Base-by-base conservation (phyloP, 1,140 invertebrate genomes). In the Phocides pigmalion region DNA sequence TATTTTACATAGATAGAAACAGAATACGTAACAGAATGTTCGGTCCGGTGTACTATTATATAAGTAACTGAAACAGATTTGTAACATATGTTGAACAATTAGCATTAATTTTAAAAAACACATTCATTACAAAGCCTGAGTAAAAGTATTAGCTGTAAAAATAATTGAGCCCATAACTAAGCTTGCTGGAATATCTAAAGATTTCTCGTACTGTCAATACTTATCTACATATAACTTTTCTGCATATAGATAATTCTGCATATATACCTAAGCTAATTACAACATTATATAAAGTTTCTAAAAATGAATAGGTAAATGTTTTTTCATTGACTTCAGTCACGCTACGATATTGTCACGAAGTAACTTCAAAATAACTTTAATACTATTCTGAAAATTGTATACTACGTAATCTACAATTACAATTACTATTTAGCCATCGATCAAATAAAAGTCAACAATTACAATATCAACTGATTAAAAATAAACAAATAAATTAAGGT, bases 91-190 rank as follows among this genome's bases (percentile, higher is more conserved):
- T n/a, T n/a, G n/a, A n/a, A n/a, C n/a, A n/a, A n/a, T n/a, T n/a
- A n/a, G 5, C 20, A 28, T 8, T 28, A 8, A 8, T 28, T 28
- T 8, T 28, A 28, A 28, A 1, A 28, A 4, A 4, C 6, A 8
- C 5, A 8, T 28, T 8, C 25, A 4, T 28, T 8, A 28, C 20
- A 2, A 49, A 6, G 4, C 20, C 28, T 49, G 0, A 50, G n/a
- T 51, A 35, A 51, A 14, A 19, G 14, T 25, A 51, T 51, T 51
- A 51, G 22, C 14, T 50, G 16, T 16, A 28, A 51, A 4, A n/a
- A 35, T 51, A 16, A 6, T 28, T 8, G 25, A 28, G 25, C 25
- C 5, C 6, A 28, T 28, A 28, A 28, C 25, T 8, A 28, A 28
- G 25, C 25, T 28, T 28, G 6, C 25, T 6, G 25, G 25, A 15